Base-by-base conservation (phyloP, 2,797 vertebrate species). In the Chelidonichthys spinosus region DNA sequence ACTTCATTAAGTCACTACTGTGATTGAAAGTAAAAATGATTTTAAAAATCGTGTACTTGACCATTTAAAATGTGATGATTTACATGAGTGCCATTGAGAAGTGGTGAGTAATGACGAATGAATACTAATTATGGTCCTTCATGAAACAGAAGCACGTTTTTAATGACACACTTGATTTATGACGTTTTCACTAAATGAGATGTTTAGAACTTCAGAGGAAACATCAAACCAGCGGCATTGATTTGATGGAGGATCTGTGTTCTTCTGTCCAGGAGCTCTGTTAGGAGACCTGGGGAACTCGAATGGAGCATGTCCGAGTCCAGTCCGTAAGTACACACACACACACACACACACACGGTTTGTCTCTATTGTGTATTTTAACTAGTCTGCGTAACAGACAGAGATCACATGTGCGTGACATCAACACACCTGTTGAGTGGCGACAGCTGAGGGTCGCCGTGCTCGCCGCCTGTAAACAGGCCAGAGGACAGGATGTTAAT, bases 231-330 rank as follows among this genome's bases (percentile, higher is more conserved):
- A 25, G 25, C 25, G 25, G 25, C 25, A 25, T 25, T 25, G 25
- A 25, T 25, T 25, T 25, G 25, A 25, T 25, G 25, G 25, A 25
- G 25, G 25, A 25, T 25, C 25, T 69, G 17, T 76, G 11, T 67
- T 52, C 37, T 81, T 44, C 46, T 59, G 44, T 79, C 10, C 62
- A 99, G 98, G 97, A 66, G 97, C 97, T 7, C 94, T 99, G 92
- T 88, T 99, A 0, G 97, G 98, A 81, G 98, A 99, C 81, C 88
- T 98, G 84, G 96, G 93, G 87, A 98, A 94, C 90, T 96, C 96
- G 0, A 99, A 99, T 0, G 97, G 98, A 90, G 97, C 94, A 32
- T 99, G 97, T 61, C 97, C 97, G 0, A 99, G 98, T 85, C 98
- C 98, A 4, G 96, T 99, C 33, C 96, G 97, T 99, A 85, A 99